phyloP scores from a whole-genome alignment of 2,888 invertebrate genomes.

The Parnassius mnemosyne region DNA sequence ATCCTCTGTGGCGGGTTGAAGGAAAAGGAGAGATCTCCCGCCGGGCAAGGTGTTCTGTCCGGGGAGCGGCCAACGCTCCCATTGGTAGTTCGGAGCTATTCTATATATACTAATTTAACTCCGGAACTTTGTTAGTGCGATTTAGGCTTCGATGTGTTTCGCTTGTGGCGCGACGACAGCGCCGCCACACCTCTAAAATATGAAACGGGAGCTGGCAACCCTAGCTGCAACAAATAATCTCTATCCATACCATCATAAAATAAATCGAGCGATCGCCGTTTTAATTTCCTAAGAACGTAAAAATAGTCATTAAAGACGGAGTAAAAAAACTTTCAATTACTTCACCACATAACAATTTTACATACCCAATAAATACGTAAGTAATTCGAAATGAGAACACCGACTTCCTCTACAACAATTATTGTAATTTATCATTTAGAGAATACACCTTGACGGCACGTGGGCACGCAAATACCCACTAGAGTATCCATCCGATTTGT shows the following conservation, averaged over 20 bases:
- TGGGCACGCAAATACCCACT: neutral
- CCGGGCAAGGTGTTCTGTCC: too few relatives aligned
- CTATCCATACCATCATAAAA: slow-evolving; percentile 18
- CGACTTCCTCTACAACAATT: slow-evolving; percentile 13
- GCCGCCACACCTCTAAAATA: too few relatives aligned
- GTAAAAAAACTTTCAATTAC: slow-evolving; percentile 19
- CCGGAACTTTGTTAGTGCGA: too few relatives aligned
- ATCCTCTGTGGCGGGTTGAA: too few relatives aligned
- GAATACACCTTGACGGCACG: slow-evolving; percentile 1
- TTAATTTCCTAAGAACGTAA: slow-evolving; percentile 12
- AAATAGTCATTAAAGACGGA: slow-evolving; percentile 7
- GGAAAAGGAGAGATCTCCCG: too few relatives aligned
- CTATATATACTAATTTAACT: too few relatives aligned
- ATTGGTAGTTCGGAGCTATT: too few relatives aligned
- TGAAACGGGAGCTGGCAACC: too few relatives aligned
- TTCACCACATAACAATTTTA: slow-evolving; percentile 11
- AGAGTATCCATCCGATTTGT: neutral
- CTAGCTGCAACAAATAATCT: slow-evolving; percentile 6
- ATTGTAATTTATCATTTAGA: neutral
- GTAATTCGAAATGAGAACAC: slow-evolving; percentile 10
- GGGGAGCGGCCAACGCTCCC: too few relatives aligned
- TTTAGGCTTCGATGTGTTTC: too few relatives aligned
- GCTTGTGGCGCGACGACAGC: too few relatives aligned
- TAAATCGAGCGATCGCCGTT: slow-evolving; percentile 15
- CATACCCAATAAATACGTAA: neutral